These are phyloP conservation scores for Brenthis ino DNA, from an alignment of 2,888 invertebrate species.

Conservation along the genomic window DNA sequence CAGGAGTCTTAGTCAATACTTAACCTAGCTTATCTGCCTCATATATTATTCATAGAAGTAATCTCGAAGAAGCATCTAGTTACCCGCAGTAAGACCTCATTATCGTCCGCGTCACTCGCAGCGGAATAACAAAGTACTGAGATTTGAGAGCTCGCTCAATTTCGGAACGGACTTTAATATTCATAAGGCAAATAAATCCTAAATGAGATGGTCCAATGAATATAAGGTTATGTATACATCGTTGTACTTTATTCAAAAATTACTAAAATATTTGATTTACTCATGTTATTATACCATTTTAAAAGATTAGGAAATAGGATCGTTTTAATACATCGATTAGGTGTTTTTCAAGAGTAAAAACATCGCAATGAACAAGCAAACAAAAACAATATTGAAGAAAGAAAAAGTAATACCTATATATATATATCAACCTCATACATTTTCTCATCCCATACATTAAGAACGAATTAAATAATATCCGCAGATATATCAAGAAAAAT, in stretches of 20 bases:
- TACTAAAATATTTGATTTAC: background rate
- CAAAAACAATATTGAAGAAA: no score
- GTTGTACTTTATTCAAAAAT: background rate
- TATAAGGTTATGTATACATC: conserved; percentile 20
- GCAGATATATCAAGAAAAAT: no score
- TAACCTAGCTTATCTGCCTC: conserved; percentile 18
- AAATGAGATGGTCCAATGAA: conserved; percentile 37
- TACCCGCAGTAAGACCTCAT: conserved; percentile 53
- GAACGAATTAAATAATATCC: no score
- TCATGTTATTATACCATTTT: background rate
- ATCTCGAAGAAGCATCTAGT: conserved; percentile 49
- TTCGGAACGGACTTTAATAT: conserved; percentile 60
- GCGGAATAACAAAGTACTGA: conserved; percentile 58
- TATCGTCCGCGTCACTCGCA: conserved; percentile 43
- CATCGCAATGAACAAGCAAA: no score
- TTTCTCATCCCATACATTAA: no score
- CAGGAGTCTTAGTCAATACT: conserved; percentile 3
- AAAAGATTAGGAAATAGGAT: no score
- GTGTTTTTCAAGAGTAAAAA: no score
- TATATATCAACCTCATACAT: no score
- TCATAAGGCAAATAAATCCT: conserved; percentile 62
- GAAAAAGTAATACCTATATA: no score
- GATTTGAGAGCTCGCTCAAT: conserved; percentile 60
- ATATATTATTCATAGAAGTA: conserved; percentile 38
- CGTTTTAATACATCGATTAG: no score